These are phyloP conservation scores for Xylota sylvarum DNA, from an alignment of 2,888 invertebrate genomes.

Conservation along the genomic window DNA sequence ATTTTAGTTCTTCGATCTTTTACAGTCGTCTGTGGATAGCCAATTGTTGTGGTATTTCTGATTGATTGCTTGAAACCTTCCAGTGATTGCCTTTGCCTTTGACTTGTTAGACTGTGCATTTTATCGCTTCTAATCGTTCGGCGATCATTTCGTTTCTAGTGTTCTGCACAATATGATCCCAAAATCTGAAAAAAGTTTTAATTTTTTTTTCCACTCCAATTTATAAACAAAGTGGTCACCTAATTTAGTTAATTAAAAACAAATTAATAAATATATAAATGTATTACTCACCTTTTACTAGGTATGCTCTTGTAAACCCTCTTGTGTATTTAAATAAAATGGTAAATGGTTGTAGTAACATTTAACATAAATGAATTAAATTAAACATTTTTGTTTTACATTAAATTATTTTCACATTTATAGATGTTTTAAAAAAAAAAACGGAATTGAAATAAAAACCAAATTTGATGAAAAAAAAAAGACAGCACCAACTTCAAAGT, in stretches of 20 bases:
- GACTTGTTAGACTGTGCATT: too few relatives aligned
- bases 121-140: too few relatives aligned
- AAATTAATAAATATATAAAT: neutral
- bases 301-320: conserved; percentile 75
- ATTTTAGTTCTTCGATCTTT: too few relatives aligned
- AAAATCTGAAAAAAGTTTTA: too few relatives aligned
- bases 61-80: too few relatives aligned
- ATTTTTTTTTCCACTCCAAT: too few relatives aligned
- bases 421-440: conserved; percentile 20
- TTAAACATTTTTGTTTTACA: neutral
- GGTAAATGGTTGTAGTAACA: conserved; percentile 4
- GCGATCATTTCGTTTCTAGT: too few relatives aligned
- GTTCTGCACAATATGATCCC: too few relatives aligned
- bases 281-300: conserved; percentile 11
- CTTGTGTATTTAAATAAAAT: conserved; percentile 31
- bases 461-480: conserved; percentile 58
- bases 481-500: neutral
- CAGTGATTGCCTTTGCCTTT: too few relatives aligned
- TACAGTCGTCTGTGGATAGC: too few relatives aligned
- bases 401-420: conserved; percentile 11
- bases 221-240: too few relatives aligned
- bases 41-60: too few relatives aligned
- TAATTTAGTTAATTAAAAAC: neutral
- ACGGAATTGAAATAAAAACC: conserved; percentile 60
- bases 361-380: conserved; percentile 4